phyloP scores from a whole-genome alignment of 2,797 vertebrate species.

The Anabas testudineus region DNA sequence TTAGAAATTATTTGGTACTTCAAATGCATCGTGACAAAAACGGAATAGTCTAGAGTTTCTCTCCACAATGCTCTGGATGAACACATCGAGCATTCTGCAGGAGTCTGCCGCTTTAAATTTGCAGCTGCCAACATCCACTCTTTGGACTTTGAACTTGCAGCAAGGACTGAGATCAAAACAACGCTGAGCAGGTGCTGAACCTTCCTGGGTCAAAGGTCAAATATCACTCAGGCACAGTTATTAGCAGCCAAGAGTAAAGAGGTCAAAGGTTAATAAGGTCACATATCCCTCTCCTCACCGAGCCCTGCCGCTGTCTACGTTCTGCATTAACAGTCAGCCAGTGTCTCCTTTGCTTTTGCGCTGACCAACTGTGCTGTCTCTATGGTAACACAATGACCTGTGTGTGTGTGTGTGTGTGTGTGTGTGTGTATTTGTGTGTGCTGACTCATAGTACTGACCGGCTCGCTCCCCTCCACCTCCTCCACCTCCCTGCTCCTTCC shows the following conservation, averaged over 20 bases:
- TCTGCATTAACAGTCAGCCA: slow-evolving; percentile 74
- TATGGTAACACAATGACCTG: slow-evolving; percentile 78
- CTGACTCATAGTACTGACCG: slow-evolving; percentile 77
- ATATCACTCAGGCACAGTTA: slow-evolving; percentile 52
- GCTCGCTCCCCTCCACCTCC: slow-evolving; percentile 35
- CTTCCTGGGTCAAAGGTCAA: slow-evolving; percentile 50
- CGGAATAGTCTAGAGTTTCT: slow-evolving; percentile 27
- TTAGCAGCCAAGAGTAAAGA: slow-evolving; percentile 39
- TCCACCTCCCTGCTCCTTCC: slow-evolving; percentile 3
- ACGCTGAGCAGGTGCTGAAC: slow-evolving; percentile 34
- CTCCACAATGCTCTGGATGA: slow-evolving; percentile 6
- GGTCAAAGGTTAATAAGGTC: slow-evolving; percentile 60
- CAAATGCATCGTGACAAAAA: neutral
- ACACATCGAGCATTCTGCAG: slow-evolving; percentile 23
- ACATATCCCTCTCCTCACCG: neutral
- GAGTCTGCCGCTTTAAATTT: slow-evolving; percentile 24
- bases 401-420: slow-evolving; percentile 57
- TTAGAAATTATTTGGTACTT: too few relatives aligned
- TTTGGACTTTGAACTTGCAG: slow-evolving; percentile 26
- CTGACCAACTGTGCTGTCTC: slow-evolving; percentile 68
- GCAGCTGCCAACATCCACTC: neutral
- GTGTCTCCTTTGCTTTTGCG: slow-evolving; percentile 65
- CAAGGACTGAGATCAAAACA: slow-evolving; percentile 25
- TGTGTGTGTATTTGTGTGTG: slow-evolving; percentile 53
- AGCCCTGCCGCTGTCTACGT: slow-evolving; percentile 12